Conservation (phyloP, 2,797 vertebrate genomes). For the Meriones psammophilus region DNA sequence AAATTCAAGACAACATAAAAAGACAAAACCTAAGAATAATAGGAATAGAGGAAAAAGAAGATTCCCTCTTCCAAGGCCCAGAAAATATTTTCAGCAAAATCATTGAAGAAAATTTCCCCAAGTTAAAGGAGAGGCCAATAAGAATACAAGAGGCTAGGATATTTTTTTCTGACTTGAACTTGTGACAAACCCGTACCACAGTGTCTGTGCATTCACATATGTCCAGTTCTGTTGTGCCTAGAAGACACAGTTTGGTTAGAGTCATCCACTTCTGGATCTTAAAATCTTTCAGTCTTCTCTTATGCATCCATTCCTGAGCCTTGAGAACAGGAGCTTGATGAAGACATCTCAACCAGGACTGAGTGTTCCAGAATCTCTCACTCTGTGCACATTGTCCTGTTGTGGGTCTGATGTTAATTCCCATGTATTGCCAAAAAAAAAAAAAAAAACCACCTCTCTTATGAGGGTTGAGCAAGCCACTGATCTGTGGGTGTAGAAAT, state of each 20-base stretch:
- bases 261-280: neutral
- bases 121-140: too few species aligned
- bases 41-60: too few species aligned
- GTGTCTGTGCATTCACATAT: neutral
- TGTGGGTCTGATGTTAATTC: neutral
- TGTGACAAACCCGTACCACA: neutral
- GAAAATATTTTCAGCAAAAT: too few species aligned
- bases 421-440: neutral
- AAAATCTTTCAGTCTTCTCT: neutral
- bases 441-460: neutral
- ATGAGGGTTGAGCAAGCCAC: neutral
- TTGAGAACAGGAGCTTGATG: neutral
- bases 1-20: too few species aligned
- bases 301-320: neutral
- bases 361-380: neutral
- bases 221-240: too few species aligned
- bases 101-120: too few species aligned
- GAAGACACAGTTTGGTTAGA: neutral
- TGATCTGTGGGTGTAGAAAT: neutral
- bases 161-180: neutral
- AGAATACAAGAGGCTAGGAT: neutral
- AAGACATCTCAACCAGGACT: too few species aligned
- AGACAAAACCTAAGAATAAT: too few species aligned
- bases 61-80: too few species aligned
- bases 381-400: neutral